Evolutionary conservation across 2,113 vertebrate species (phyloP), one percentile per base, ranked within the genome.

Genomic region (Sclerurus mexicanus): DNA sequence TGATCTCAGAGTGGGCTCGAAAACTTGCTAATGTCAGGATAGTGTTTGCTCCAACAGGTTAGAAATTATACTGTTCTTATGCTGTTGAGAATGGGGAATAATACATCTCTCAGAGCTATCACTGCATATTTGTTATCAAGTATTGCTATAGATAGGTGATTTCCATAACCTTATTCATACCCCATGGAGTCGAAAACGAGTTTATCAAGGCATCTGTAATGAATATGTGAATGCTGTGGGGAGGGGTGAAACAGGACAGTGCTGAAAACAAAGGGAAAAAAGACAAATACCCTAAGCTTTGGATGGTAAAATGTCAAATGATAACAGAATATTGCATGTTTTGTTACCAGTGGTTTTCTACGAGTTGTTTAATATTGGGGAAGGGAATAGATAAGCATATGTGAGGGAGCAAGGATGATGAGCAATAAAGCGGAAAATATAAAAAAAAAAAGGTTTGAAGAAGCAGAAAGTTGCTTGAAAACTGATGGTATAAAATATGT

Each of bases 121-220:
- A 37, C 73, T 85, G 83, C n/a, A 17, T 96, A 87, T 94, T 95
- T 72, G 77, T 89, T 96, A 96, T 94, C 73, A 64, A 75, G 86
- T 64, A 82, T 94, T 94, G 80, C 84, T 90, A 85, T 81, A 92
- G 90, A 87, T 78, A 94, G 88, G 73, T 90, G 73, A 95, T 93
- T 96, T 96, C 80, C 86, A 94, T 88, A 93, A 78, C 72, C 35
- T 85, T 94, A 90, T 95, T 95, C 90, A 92, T 67, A 93, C 90
- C 88, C 80, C 92, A 72, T 22, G 40, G 93, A 93, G 80, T 56
- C 14, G 35, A 83, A 94, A 96, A 90, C 62, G 73, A 78, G 69
- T 93, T 94, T 96, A 96, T 96, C 95, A 76, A 27, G 68, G 84
- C 87, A 83, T 95, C 93, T 91, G 78, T 91, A 95, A 94, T 95